Conservation (phyloP, 2,888 invertebrate species). For the Byasa hedistus region DNA sequence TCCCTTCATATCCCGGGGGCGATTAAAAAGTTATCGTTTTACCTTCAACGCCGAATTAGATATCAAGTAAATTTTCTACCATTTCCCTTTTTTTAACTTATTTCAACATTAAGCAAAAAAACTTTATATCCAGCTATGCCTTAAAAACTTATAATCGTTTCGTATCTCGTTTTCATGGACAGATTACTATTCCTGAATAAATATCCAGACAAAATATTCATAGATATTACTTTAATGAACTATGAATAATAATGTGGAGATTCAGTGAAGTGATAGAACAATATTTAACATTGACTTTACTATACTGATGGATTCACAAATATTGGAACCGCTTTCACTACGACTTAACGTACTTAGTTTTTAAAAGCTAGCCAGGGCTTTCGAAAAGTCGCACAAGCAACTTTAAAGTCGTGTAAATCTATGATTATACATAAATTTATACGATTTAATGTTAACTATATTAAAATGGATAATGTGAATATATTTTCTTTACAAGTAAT, state of each 20-base stretch:
- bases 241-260: slow-evolving; percentile 7
- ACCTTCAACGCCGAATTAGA: slow-evolving; percentile 5
- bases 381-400: background rate
- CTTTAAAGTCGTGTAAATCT: background rate
- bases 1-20: slow-evolving; percentile 1
- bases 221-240: no score
- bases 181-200: background rate
- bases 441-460: no score
- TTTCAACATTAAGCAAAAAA: background rate
- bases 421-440: no score
- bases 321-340: slow-evolving; percentile 16
- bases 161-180: background rate
- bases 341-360: slow-evolving; percentile 7
- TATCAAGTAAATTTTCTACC: slow-evolving; percentile 6
- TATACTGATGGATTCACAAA: slow-evolving; percentile 24
- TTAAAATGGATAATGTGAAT: no score
- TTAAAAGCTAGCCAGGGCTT: slow-evolving; percentile 3
- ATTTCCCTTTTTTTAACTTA: background rate
- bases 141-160: background rate
- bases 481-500: no score
- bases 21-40: slow-evolving; percentile 15
- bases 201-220: background rate
- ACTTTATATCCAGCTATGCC: no score
- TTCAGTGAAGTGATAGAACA: slow-evolving; percentile 7
- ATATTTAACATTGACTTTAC: slow-evolving; percentile 24